Evolutionary conservation across 2,888 invertebrate genomes (phyloP).

Genomic region (Nycteola revayana): DNA sequence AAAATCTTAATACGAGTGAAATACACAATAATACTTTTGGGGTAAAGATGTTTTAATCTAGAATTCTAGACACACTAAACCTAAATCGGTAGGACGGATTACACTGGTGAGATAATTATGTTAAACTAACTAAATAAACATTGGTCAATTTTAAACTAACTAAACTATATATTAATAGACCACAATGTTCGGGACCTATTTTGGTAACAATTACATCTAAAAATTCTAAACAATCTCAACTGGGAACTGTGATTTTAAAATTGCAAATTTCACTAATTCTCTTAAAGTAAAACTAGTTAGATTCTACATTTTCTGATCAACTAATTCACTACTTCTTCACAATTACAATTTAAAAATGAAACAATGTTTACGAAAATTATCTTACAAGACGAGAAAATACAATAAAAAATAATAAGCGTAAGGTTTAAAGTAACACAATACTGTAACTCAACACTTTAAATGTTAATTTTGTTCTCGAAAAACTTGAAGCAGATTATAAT

Average conservation of each 20-base stretch:
- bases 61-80: conserved; percentile 23
- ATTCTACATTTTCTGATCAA: too few relatives aligned
- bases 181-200: too few relatives aligned
- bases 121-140: too few relatives aligned
- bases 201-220: too few relatives aligned
- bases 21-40: conserved; percentile 60
- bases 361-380: neutral
- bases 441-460: conserved; percentile 47
- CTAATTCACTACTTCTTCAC: too few relatives aligned
- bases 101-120: conserved; percentile 49
- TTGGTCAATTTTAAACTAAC: too few relatives aligned
- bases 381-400: neutral
- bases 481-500: conserved; percentile 35
- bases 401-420: conserved; percentile 43
- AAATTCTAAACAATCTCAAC: too few relatives aligned
- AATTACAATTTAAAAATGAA: too few relatives aligned
- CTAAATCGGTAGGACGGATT: conserved; percentile 72
- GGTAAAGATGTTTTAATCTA: conserved; percentile 62
- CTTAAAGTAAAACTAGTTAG: too few relatives aligned
- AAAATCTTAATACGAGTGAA: conserved; percentile 25
- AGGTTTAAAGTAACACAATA: conserved; percentile 46
- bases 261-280: too few relatives aligned
- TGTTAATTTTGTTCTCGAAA: conserved; percentile 35
- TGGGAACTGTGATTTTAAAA: too few relatives aligned
- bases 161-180: too few relatives aligned